A percentile compares a stretch with the other conserved stretches of the same genome.
phyloP scores from a whole-genome alignment of 2,797 vertebrate genomes.

The Potorous gilbertii region DNA sequence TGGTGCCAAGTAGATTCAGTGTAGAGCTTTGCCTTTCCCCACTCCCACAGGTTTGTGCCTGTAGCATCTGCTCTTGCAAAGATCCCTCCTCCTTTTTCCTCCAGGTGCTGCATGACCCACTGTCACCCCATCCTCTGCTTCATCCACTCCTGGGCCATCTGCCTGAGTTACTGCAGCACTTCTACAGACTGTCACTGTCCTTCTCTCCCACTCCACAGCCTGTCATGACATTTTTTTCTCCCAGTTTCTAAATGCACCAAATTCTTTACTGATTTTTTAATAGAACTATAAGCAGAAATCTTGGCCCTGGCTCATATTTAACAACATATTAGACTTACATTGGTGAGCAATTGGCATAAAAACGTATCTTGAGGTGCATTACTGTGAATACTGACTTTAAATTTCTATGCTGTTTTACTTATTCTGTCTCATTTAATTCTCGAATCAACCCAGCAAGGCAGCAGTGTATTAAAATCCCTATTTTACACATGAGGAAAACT shows the following conservation, averaged over 20 bases:
- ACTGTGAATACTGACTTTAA: neutral
- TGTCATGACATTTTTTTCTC: neutral
- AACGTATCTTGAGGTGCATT: neutral
- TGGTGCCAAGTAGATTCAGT: neutral
- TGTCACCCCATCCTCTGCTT: neutral
- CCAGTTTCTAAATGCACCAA: neutral
- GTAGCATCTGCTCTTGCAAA: neutral
- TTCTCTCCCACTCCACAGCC: neutral
- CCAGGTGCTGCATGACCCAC: neutral
- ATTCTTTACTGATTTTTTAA: constrained; percentile 38
- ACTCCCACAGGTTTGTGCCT: neutral
- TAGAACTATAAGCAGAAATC: constrained; percentile 33
- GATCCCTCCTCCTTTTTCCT: neutral
- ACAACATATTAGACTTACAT: constrained; percentile 17
- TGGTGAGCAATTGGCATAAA: constrained; percentile 33
- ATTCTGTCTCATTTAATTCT: neutral
- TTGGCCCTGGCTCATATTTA: constrained; percentile 37
- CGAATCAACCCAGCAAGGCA: neutral
- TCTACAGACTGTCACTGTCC: neutral
- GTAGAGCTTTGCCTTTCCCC: neutral
- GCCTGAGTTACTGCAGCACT: constrained; percentile 14
- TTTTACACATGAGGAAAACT: neutral
- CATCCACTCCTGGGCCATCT: constrained; percentile 28
- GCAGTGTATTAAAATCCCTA: neutral
- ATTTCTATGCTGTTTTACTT: neutral